Evolutionary conservation across 1,140 invertebrate species (phyloP).

Genomic region (Dreissena rostriformis): DNA sequence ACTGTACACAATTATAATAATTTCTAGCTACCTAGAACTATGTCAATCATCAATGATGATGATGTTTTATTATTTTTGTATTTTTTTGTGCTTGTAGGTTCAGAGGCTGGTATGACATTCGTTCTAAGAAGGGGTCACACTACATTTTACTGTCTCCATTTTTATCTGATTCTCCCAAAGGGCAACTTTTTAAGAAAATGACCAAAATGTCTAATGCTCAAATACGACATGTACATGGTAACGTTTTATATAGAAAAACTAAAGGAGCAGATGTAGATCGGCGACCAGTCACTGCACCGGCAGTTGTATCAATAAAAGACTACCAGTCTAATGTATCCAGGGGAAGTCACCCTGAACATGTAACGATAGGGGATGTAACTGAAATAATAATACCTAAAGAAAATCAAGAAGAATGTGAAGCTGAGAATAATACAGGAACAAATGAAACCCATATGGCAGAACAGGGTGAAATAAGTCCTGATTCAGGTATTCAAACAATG

Average conservation of each 20-base stretch:
- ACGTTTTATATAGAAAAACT: slow-evolving; percentile 54
- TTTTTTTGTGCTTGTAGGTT: slow-evolving; percentile 51
- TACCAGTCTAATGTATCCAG: slow-evolving; percentile 17
- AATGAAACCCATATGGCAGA: background rate
- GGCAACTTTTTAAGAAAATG: slow-evolving; percentile 52
- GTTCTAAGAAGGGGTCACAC: slow-evolving; percentile 58
- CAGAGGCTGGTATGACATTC: slow-evolving; percentile 59
- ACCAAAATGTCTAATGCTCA: slow-evolving; percentile 44
- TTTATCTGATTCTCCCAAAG: slow-evolving; percentile 58
- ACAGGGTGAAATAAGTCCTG: background rate
- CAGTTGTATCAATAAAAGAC: slow-evolving; percentile 39
- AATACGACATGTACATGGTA: slow-evolving; percentile 57
- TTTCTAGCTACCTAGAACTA: too few species aligned
- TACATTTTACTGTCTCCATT: slow-evolving; percentile 57
- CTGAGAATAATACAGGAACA: background rate
- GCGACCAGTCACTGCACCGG: slow-evolving; percentile 63
- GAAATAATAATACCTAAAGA: background rate
- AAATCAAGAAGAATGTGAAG: slow-evolving; percentile 5
- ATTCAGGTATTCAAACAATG: slow-evolving; percentile 16
- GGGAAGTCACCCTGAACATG: slow-evolving; percentile 21
- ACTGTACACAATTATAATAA: too few species aligned
- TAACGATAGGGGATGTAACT: slow-evolving; percentile 1
- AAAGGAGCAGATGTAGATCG: slow-evolving; percentile 39
- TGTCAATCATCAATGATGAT: background rate
- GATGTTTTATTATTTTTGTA: background rate